Evolutionary conservation across 2,888 invertebrate genomes (phyloP), one percentile per base, ranked within the genome.

Genomic region (Terebella lapidaria): DNA sequence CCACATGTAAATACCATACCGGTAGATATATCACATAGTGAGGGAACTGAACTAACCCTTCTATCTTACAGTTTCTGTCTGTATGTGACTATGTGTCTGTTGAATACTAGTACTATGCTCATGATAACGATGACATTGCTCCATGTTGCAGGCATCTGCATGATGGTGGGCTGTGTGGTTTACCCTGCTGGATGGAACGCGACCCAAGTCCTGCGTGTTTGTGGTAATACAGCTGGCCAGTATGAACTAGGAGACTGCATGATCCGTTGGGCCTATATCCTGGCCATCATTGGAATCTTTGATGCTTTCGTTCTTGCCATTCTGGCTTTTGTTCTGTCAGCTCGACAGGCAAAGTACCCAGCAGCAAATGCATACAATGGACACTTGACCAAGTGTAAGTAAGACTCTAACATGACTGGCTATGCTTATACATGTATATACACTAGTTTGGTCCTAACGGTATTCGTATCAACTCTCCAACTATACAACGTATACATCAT

Each of bases 131-230:
- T n/a, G n/a, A n/a, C n/a, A n/a, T n/a, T n/a, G n/a, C n/a, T n/a
- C n/a, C n/a, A n/a, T n/a, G n/a, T n/a, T n/a, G 20, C 84, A 94
- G 94, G 92, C 2, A 81, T 90, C 27, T 90, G 89, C 73, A 88
- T 95, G 88, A 88, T 91, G 58, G 88, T 89, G 0, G 93, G 92
- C 1, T 92, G 94, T 67, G 87, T 89, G 4, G 87, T 90, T 51
- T 96, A 89, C 83, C 95, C 96, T 0, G 88, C 90, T 4, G 94
- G 92, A 1, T 96, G 94, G 93, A 88, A 90, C 74, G 88, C 91
- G 56, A 86, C 88, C 1, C 84, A 87, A 60, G 90, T 95, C 30
- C 87, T 88, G 66, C 87, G 88, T 74, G 89, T 94, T 1, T 96
- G 96, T 74, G 93, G 93, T 0, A 86, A 88, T 4, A 70, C 74